Percentiles rank a stretch among this genome's conserved stretches.
These are phyloP conservation scores for Turnix velox DNA, from an alignment of 2,113 vertebrate species.

Conservation along the genomic window DNA sequence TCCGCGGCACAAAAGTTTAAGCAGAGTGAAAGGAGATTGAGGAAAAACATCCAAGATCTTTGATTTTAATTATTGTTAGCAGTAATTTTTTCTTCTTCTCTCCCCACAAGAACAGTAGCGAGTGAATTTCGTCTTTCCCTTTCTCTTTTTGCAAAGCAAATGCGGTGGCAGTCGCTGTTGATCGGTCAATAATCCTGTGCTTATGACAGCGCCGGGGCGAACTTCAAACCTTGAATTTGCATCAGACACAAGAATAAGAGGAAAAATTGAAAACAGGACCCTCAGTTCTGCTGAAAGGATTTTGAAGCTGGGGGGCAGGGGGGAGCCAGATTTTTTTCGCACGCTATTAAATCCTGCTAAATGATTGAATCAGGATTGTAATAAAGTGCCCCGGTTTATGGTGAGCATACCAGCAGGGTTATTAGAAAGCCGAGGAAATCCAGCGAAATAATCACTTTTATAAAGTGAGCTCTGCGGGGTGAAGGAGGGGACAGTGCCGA, in stretches of 20 bases:
- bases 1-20: background rate
- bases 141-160: background rate
- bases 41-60: background rate
- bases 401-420: conserved; percentile 29
- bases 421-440: conserved; percentile 54
- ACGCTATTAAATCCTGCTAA: conserved; percentile 63
- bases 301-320: background rate
- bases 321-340: conserved; percentile 40
- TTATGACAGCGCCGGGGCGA: background rate
- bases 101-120: background rate
- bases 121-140: background rate
- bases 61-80: background rate
- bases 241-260: conserved; percentile 26
- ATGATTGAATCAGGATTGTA: conserved; percentile 54
- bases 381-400: conserved; percentile 26
- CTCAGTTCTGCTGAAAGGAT: background rate
- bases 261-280: conserved; percentile 63
- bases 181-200: background rate
- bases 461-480: conserved; percentile 50
- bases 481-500: conserved; percentile 51
- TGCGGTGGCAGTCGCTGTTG: background rate
- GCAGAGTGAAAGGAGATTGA: background rate
- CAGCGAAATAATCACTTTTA: conserved; percentile 62
- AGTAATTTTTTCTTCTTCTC: background rate
- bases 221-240: background rate